Evolutionary conservation across 1,140 invertebrate species (phyloP).

Genomic region (Tyrophagus putrescentiae): DNA sequence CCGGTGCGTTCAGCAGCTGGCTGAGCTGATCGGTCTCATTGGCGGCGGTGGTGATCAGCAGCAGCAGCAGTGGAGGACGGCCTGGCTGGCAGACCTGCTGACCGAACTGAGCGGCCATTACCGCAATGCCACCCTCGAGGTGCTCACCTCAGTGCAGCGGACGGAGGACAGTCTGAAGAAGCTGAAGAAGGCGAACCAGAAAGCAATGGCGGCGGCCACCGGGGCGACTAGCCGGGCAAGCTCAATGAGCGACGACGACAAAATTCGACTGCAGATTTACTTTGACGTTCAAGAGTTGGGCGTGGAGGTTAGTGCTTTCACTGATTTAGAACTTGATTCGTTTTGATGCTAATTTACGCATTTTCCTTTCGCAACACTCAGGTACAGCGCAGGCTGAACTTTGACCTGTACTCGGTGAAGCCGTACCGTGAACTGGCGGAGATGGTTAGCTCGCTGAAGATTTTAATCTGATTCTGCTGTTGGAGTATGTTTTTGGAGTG

Average conservation of each 20-base stretch:
- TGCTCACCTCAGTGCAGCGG: conserved; percentile 77
- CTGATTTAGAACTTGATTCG: neutral
- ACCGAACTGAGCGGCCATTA: conserved; percentile 47
- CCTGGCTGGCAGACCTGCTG: conserved; percentile 43
- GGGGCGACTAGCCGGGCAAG: too few species aligned
- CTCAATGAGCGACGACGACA: conserved; percentile 63
- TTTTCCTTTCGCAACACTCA: neutral
- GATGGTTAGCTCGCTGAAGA: conserved; percentile 8
- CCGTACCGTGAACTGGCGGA: conserved; percentile 5
- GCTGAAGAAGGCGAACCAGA: conserved; percentile 56
- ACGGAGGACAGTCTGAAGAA: conserved; percentile 80
- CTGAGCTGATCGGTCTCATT: conserved; percentile 34
- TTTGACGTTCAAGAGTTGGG: conserved; percentile 55
- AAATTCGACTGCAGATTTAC: conserved; percentile 73
- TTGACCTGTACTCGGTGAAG: conserved; percentile 7
- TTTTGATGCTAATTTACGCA: neutral
- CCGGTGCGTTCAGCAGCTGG: conserved; percentile 44
- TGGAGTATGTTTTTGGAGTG: neutral
- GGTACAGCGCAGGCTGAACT: neutral
- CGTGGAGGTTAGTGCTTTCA: conserved; percentile 31
- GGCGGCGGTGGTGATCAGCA: conserved; percentile 18
- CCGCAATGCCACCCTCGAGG: conserved; percentile 52
- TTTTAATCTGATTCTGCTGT: conserved; percentile 12
- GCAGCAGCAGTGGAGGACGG: conserved; percentile 23
- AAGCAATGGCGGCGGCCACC: conserved; percentile 34